Base-by-base conservation (phyloP, 2,113 vertebrate species). In the Hystrix cristata region DNA sequence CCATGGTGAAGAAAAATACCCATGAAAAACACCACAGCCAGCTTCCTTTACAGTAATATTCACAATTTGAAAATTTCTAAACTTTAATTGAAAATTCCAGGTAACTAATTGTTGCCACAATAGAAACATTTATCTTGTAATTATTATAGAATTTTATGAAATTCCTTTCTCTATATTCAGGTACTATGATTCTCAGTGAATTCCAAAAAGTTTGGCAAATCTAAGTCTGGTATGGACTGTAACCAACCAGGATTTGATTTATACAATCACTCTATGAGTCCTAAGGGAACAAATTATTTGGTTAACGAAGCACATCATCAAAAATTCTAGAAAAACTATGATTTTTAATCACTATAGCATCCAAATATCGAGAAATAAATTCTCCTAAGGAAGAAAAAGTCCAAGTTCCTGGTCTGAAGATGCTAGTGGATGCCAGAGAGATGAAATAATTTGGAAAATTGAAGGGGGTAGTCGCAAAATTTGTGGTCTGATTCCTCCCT, bases 201-300 rank as follows among this genome's bases (percentile, higher is more conserved):
- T 38, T 46, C 3, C 19, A 76, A 74, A 71, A 53, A 9, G 90
- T 31, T 74, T 38, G 31, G 69, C 18, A 80, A 79, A 23, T 51
- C 0, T 3, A 87, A 72, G 2, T 84, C 1, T 43, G 6, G 5
- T 29, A 34, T 3, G 1, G 0, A 19, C 9, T 4, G 5, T 80
- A 53, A 59, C 34, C 13, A 48, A 60, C 0, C 3, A 55, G 23
- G 25, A 87, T 69, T 90, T 74, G 25, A 69, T 91, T 79, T 60
- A 87, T 1, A 46, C 53, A 43, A 76, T 83, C 14, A 89, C 62
- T 1, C 23, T 29, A 0, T 78, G 10, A 83, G 1, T 72, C 62
- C 2, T 1, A 3, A 48, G 15, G 2, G 62, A 80, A 91, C 78
- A 43, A 71, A 5, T 57, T 7, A 16, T 74, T 74, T 57, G 14